Evolutionary conservation across 2,113 vertebrate species (phyloP), one percentile per base, ranked within the genome.

Genomic region (Coptodon bakossiorum): DNA sequence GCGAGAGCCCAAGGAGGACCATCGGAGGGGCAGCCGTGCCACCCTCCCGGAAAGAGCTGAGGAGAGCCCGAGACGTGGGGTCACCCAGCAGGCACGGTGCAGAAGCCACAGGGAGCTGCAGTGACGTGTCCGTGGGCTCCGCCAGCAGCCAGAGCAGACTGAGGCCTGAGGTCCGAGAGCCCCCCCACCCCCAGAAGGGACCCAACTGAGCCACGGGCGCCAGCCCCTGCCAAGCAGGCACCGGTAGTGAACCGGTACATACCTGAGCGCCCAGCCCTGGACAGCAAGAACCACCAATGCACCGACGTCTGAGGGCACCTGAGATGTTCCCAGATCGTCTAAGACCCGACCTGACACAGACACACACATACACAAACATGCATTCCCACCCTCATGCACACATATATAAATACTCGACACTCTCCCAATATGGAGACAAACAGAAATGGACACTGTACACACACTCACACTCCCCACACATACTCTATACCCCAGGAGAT

Each of bases 71-170:
- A 54, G 52, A 54, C 0, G 0, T 54, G n/a, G 52, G 5, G 52
- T 54, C n/a, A 22, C 10, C 3, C 0, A 54, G 52, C n/a, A 22
- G n/a, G n/a, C 0, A 54, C 0, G 0, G 52, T 54, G 52, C n/a
- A 54, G 52, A 54, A 54, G 9, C 52, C 52, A 53, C 52, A 53
- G 9, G 52, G 52, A 1, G 19, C 52, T 53, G 19, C 50, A 53
- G 50, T 50, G 48, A 50, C 17, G 7, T 50, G 48, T 19, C 48
- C 7, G 4, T 50, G 48, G 2, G 48, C 48, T 50, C 16, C 16
- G 14, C 3, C 45, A 48, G 45, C 45, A 0, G 45, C 45, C 45
- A 48, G 45, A 4, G 14, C 45, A 48, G 14, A 16, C 45, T 16
- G 45, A 48, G 45, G 45, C 45, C 45, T 48, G 14, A 3, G 45